Conservation (phyloP, 1,140 invertebrate genomes). For the Mya arenaria region DNA sequence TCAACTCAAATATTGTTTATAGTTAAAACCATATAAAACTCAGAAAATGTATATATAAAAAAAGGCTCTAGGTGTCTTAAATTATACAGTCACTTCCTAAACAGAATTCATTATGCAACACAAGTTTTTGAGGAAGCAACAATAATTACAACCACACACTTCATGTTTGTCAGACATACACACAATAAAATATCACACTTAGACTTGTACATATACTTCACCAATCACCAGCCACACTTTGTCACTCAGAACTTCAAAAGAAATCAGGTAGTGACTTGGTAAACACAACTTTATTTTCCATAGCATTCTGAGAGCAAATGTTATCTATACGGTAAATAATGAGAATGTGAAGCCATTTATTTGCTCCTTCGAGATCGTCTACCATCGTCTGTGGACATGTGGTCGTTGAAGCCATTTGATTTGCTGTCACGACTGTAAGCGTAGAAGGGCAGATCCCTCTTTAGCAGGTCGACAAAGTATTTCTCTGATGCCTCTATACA, state of each 20-base stretch:
- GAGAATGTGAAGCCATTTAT: constrained; percentile 1
- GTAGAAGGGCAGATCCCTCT: constrained; percentile 63
- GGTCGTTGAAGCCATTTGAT: constrained; percentile 50
- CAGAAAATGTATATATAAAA: too few relatives aligned
- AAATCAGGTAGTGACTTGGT: neutral
- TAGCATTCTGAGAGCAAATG: neutral
- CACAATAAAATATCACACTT: too few relatives aligned
- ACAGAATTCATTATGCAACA: too few relatives aligned
- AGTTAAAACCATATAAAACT: too few relatives aligned
- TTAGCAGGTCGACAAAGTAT: constrained; percentile 65
- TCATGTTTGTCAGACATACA: too few relatives aligned
- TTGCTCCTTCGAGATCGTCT: constrained; percentile 35
- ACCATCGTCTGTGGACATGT: constrained; percentile 28
- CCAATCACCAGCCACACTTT: neutral
- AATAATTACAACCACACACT: too few relatives aligned
- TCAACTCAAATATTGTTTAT: too few relatives aligned
- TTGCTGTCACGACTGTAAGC: constrained; percentile 56
- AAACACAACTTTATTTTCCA: neutral
- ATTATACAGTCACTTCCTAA: too few relatives aligned
- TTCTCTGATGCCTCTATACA: constrained; percentile 71
- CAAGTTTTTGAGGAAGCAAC: too few relatives aligned
- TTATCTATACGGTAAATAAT: neutral
- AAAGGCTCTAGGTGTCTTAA: too few relatives aligned
- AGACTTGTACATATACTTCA: too few relatives aligned
- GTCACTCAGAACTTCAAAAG: neutral